phyloP scores from a whole-genome alignment of 1,140 invertebrate genomes.

The Cydia pomonella region DNA sequence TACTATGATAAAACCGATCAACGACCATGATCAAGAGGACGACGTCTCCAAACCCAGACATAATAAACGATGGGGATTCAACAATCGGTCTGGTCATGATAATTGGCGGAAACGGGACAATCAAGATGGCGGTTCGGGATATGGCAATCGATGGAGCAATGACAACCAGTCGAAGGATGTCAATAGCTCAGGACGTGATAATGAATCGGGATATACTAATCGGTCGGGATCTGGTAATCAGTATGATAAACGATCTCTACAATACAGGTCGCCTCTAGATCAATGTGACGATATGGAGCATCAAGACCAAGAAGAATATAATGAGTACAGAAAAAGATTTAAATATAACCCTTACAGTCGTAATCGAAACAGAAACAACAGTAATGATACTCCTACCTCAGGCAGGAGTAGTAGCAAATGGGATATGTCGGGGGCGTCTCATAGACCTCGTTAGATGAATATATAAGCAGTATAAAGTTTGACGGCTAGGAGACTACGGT shows the following conservation, averaged over 20 bases:
- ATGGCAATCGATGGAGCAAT: not conserved
- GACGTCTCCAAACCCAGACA: not conserved
- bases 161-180: not conserved
- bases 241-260: not conserved
- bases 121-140: not conserved
- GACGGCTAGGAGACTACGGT: not conserved
- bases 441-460: not conserved
- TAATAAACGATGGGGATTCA: not conserved
- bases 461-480: not conserved
- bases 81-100: not conserved
- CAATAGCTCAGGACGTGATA: conserved; percentile 19
- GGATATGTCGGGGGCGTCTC: conserved; percentile 1
- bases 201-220: not conserved
- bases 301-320: conserved; percentile 7
- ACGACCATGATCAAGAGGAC: not conserved
- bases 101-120: not conserved
- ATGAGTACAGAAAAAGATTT: conserved; percentile 27
- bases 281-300: conserved; percentile 38
- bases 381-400: not conserved
- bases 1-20: conserved; percentile 50
- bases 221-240: not conserved
- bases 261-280: conserved; percentile 42
- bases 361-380: not conserved
- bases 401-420: not conserved
- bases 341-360: conserved; percentile 1